Percentiles rank a stretch among this genome's conserved stretches.
phyloP scores from a whole-genome alignment of 2,888 invertebrate genomes.

The Lepeophtheirus nordmannii region DNA sequence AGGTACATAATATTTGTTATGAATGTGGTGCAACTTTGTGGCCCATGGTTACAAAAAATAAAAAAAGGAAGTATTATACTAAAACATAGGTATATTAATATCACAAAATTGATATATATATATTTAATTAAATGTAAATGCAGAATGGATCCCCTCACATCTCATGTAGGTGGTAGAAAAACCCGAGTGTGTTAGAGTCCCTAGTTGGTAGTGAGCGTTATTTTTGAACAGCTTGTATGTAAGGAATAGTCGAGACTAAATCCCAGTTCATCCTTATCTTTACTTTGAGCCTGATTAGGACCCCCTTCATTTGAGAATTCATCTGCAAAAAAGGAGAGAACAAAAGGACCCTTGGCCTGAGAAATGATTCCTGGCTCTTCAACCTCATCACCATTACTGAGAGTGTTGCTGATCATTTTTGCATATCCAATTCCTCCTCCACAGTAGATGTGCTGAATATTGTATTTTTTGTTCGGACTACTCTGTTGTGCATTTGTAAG shows the following conservation, averaged over 20 bases:
- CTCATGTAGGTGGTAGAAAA: too few relatives aligned
- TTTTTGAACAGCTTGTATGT: background rate
- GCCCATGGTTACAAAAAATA: too few relatives aligned
- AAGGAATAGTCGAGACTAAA: constrained; percentile 12
- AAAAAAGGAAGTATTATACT: too few relatives aligned
- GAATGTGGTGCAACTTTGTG: too few relatives aligned
- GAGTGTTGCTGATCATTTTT: background rate
- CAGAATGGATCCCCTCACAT: too few relatives aligned
- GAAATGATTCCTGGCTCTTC: background rate
- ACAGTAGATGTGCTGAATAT: background rate
- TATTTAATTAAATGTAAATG: too few relatives aligned
- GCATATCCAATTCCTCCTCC: background rate
- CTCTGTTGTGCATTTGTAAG: background rate
- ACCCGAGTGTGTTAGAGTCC: too few relatives aligned
- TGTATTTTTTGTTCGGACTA: background rate
- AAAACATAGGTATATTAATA: too few relatives aligned
- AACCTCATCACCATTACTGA: background rate
- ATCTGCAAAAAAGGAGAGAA: constrained; percentile 1
- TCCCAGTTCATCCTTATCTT: background rate
- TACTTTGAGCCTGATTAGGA: background rate
- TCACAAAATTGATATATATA: too few relatives aligned
- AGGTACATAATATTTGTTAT: too few relatives aligned
- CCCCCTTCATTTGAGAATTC: background rate
- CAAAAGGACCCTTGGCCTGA: constrained; percentile 15
- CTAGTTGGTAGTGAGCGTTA: background rate